Evolutionary conservation across 1,140 invertebrate species (phyloP).

Genomic region (Choristoneura fumiferana): DNA sequence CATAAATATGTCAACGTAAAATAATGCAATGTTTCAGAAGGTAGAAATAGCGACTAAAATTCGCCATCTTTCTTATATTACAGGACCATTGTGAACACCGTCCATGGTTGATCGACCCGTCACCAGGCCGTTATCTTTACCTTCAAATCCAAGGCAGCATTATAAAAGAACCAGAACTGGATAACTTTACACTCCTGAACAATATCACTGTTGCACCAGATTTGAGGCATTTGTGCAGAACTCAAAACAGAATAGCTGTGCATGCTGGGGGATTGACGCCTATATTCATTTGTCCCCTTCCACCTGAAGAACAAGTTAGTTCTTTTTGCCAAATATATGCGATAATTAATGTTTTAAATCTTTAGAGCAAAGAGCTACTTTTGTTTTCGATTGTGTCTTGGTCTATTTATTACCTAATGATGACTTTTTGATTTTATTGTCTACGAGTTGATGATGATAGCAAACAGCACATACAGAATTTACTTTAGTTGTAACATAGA

Average conservation of each 20-base stretch:
- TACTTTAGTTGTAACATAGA: too few species aligned
- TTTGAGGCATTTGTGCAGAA: constrained; percentile 80
- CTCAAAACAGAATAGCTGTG: constrained; percentile 85
- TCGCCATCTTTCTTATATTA: not conserved
- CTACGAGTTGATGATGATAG: too few species aligned
- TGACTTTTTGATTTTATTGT: too few species aligned
- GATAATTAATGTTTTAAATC: too few species aligned
- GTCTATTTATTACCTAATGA: too few species aligned
- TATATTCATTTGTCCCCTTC: constrained; percentile 85
- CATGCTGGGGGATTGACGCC: constrained; percentile 83
- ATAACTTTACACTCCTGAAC: constrained; percentile 73
- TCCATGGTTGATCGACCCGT: constrained; percentile 89
- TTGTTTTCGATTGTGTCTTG: too few species aligned
- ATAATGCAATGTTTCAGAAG: too few species aligned
- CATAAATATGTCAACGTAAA: too few species aligned
- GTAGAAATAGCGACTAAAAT: too few species aligned
- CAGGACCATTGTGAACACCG: constrained; percentile 87
- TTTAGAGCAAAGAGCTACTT: too few species aligned
- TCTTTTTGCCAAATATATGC: too few species aligned
- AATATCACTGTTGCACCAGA: constrained; percentile 75
- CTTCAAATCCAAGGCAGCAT: constrained; percentile 83
- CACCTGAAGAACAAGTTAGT: constrained; percentile 77
- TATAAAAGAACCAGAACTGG: constrained; percentile 76
- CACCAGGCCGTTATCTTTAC: constrained; percentile 83
- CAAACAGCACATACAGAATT: too few species aligned